A percentile compares a stretch with the other conserved stretches of the same genome.
Conservation (phyloP, 2,888 invertebrate species). For the Apeira syringaria region DNA sequence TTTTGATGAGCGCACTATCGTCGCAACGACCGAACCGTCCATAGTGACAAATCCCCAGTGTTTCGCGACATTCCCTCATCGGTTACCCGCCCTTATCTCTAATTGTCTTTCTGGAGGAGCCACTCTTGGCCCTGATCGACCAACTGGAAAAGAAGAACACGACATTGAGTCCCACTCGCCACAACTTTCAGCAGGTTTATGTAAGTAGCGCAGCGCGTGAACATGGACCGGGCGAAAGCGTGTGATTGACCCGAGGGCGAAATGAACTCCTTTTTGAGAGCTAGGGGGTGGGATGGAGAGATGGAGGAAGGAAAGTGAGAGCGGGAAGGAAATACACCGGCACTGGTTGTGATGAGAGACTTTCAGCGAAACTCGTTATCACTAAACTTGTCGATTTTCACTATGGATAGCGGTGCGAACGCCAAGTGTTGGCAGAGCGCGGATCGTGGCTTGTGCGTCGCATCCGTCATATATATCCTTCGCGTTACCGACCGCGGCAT, state of each 20-base stretch:
- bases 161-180: conserved; percentile 81
- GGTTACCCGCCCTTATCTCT: conserved; percentile 76
- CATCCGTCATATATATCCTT: conserved; percentile 41
- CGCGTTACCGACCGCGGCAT: conserved; percentile 58
- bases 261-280: conserved; percentile 51
- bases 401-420: conserved; percentile 74
- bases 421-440: conserved; percentile 44
- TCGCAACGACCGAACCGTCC: conserved; percentile 77
- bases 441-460: conserved; percentile 40
- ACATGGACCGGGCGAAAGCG: conserved; percentile 76
- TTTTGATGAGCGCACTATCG: conserved; percentile 77
- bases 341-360: conserved; percentile 75
- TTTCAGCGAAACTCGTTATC: conserved; percentile 77
- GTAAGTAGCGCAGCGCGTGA: conserved; percentile 80
- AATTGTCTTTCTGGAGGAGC: conserved; percentile 84
- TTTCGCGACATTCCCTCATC: conserved; percentile 80
- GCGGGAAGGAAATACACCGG: conserved; percentile 30
- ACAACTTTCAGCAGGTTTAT: conserved; percentile 68
- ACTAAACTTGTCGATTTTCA: conserved; percentile 72
- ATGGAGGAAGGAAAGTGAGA: conserved; percentile 37
- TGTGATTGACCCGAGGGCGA: conserved; percentile 72
- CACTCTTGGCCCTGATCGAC: conserved; percentile 84
- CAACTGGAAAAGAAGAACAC: conserved; percentile 83
- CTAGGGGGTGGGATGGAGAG: conserved; percentile 31
- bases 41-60: conserved; percentile 80